phyloP scores from a whole-genome alignment of 2,888 invertebrate genomes.

The Brachyptera risi region DNA sequence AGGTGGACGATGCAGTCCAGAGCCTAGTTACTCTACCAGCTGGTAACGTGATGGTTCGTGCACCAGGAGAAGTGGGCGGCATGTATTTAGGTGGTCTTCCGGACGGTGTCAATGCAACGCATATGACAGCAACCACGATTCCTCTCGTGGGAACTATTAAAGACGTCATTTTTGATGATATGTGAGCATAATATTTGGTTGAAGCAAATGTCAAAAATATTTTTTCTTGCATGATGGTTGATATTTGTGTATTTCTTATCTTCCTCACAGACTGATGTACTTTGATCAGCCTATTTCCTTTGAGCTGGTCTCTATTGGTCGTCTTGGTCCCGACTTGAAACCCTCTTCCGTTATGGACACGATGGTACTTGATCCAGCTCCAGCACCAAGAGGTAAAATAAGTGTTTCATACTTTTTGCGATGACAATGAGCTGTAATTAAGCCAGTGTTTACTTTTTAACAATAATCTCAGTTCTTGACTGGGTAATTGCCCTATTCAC shows the following conservation, averaged over 20 bases:
- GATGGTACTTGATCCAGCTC: not conserved
- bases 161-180: constrained; percentile 76
- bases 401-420: too few species aligned
- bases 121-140: constrained; percentile 51
- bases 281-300: constrained; percentile 62
- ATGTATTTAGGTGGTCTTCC: constrained; percentile 75
- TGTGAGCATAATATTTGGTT: constrained; percentile 51
- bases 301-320: constrained; percentile 64
- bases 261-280: constrained; percentile 52
- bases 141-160: constrained; percentile 75
- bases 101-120: constrained; percentile 52
- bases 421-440: too few species aligned
- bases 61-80: constrained; percentile 57
- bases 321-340: constrained; percentile 53
- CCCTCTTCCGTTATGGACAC: constrained; percentile 28
- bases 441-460: too few species aligned
- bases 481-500: too few species aligned
- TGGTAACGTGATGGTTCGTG: constrained; percentile 53
- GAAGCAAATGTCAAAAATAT: not conserved
- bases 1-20: constrained; percentile 64
- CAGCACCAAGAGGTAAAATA: not conserved
- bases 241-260: not conserved
- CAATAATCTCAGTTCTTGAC: too few species aligned
- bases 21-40: constrained; percentile 54
- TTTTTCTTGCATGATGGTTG: not conserved